Conservation (phyloP, 2,888 invertebrate genomes). For the Latrodectus hesperus region DNA sequence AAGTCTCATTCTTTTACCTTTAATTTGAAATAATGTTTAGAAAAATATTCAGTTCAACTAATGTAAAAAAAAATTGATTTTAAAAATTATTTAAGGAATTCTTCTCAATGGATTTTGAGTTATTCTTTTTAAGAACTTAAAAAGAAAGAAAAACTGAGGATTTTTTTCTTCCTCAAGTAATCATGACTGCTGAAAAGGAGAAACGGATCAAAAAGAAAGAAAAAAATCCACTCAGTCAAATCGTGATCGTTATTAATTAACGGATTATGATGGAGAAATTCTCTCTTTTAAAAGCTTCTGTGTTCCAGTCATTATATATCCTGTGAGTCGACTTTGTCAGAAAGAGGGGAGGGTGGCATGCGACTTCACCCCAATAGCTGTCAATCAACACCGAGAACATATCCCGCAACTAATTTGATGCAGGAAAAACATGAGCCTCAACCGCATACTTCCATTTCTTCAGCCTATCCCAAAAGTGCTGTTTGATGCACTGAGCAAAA, state of each 20-base stretch:
- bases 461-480: slow-evolving; percentile 1
- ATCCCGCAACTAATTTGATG: slow-evolving; percentile 11
- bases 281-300: not conserved
- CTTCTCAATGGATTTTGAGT: too few relatives aligned
- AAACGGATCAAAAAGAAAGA: not conserved
- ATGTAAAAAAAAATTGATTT: too few relatives aligned
- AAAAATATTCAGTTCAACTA: too few relatives aligned
- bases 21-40: too few relatives aligned
- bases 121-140: too few relatives aligned
- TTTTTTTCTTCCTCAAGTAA: not conserved
- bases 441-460: slow-evolving; percentile 32
- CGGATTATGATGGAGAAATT: slow-evolving; percentile 16
- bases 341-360: not conserved
- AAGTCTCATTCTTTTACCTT: too few relatives aligned
- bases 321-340: not conserved
- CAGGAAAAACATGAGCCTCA: slow-evolving; percentile 43
- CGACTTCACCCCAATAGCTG: slow-evolving; percentile 17
- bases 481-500: slow-evolving; percentile 34
- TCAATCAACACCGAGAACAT: slow-evolving; percentile 36
- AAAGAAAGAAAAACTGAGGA: not conserved
- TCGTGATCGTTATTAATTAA: slow-evolving; percentile 29
- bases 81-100: too few relatives aligned
- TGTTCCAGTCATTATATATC: not conserved
- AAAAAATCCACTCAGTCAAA: not conserved
- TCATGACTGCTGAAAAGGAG: not conserved